phyloP scores from a whole-genome alignment of 2,797 vertebrate species.

The Pipistrellus pygmaeus region DNA sequence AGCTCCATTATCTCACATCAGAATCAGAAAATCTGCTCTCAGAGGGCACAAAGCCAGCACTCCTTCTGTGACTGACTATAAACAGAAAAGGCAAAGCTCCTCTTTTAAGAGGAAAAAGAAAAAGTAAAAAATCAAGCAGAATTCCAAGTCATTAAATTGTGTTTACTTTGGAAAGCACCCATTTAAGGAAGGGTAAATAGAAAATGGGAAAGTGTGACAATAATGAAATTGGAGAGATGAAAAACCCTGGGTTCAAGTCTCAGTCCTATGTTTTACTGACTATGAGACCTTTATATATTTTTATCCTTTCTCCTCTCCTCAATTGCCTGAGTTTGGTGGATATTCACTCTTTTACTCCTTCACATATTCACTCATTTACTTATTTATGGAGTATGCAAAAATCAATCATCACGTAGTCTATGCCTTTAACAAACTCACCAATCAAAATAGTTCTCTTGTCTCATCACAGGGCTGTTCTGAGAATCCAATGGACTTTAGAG shows the following conservation, averaged over 20 bases:
- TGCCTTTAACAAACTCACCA: not conserved
- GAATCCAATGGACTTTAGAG: not conserved
- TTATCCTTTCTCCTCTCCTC: too few species aligned
- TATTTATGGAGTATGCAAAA: not conserved
- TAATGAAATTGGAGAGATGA: not conserved
- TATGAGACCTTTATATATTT: not conserved
- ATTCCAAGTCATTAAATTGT: not conserved
- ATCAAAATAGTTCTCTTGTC: not conserved
- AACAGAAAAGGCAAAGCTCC: not conserved
- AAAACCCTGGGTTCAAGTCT: not conserved
- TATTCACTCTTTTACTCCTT: not conserved
- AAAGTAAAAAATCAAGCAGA: not conserved
- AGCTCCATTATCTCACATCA: not conserved
- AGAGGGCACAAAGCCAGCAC: not conserved
- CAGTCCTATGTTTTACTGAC: not conserved
- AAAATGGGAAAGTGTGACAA: not conserved
- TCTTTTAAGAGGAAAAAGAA: not conserved
- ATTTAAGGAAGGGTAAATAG: not conserved
- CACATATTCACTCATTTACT: not conserved
- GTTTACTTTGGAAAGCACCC: not conserved
- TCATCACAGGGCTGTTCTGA: not conserved
- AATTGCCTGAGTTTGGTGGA: not conserved
- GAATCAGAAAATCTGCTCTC: slow-evolving; percentile 5
- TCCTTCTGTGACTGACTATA: not conserved
- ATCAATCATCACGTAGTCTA: not conserved